phyloP scores from a whole-genome alignment of 2,113 vertebrate species.

The Passer domesticus region DNA sequence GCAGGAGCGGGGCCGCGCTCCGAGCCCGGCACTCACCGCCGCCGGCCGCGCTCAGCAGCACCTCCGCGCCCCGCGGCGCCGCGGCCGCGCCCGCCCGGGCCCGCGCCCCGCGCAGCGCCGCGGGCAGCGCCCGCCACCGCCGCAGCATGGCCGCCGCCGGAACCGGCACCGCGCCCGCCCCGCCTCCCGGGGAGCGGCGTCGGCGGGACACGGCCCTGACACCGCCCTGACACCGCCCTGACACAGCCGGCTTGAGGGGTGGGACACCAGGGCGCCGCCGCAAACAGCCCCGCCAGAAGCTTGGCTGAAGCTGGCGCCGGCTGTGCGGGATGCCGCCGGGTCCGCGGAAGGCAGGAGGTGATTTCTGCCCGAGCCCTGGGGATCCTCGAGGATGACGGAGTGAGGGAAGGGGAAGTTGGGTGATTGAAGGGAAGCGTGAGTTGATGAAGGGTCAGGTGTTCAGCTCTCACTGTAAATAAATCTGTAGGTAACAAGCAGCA shows the following conservation, averaged over 20 bases:
- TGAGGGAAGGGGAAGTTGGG: constrained; percentile 66
- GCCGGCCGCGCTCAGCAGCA: background rate
- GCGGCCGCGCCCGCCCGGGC: background rate
- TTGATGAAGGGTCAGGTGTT: constrained; percentile 29
- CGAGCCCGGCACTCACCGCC: constrained; percentile 21
- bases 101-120: background rate
- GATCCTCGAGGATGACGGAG: constrained; percentile 59
- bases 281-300: constrained; percentile 35
- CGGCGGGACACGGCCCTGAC: rapidly evolving
- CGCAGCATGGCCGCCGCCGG: background rate
- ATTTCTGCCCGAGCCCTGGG: constrained; percentile 60
- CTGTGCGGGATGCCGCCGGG: constrained; percentile 11
- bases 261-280: background rate
- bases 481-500: constrained; percentile 18
- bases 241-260: background rate
- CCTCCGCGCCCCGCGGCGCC: background rate
- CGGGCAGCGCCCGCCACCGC: background rate
- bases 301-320: constrained; percentile 15
- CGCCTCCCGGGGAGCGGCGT: background rate
- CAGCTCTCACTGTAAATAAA: constrained; percentile 64
- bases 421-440: constrained; percentile 10
- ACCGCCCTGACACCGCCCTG: rapidly evolving
- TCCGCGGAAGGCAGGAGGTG: constrained; percentile 47
- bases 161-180: background rate
- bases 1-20: background rate